Conservation (phyloP, 2,113 vertebrate species). For the Gallinago undulata region DNA sequence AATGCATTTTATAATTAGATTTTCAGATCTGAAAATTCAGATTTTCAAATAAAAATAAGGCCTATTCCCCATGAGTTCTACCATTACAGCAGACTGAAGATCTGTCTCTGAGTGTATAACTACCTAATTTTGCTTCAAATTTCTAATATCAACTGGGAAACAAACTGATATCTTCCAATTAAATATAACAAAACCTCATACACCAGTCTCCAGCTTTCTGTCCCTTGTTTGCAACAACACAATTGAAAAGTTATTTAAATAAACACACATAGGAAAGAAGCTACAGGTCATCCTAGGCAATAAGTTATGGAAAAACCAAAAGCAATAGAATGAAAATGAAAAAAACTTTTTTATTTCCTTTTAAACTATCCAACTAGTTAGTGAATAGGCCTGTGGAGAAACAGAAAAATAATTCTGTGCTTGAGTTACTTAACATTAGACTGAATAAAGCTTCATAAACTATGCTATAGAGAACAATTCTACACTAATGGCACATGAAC, state of each 20-base stretch:
- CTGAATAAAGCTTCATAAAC: neutral
- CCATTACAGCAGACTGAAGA: neutral
- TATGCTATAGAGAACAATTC: neutral
- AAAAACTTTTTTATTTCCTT: neutral
- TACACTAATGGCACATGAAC: neutral
- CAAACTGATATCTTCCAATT: neutral
- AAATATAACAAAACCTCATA: neutral
- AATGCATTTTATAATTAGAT: neutral
- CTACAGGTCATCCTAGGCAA: neutral
- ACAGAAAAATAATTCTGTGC: neutral
- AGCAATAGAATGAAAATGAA: neutral
- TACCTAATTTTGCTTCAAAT: neutral
- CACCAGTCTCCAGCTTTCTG: neutral
- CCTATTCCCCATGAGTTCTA: neutral
- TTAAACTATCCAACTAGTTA: neutral
- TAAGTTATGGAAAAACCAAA: neutral
- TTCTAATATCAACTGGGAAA: neutral
- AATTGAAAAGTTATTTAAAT: neutral
- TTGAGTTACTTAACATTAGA: neutral
- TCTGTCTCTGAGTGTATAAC: accelerated
- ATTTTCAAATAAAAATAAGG: neutral
- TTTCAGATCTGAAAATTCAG: neutral
- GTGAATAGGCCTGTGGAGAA: neutral
- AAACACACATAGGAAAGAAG: neutral
- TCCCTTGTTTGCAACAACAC: neutral